Percentiles rank a stretch among this genome's conserved stretches.
phyloP scores from a whole-genome alignment of 2,113 vertebrate genomes.

The Rhinopomastus cyanomelas region DNA sequence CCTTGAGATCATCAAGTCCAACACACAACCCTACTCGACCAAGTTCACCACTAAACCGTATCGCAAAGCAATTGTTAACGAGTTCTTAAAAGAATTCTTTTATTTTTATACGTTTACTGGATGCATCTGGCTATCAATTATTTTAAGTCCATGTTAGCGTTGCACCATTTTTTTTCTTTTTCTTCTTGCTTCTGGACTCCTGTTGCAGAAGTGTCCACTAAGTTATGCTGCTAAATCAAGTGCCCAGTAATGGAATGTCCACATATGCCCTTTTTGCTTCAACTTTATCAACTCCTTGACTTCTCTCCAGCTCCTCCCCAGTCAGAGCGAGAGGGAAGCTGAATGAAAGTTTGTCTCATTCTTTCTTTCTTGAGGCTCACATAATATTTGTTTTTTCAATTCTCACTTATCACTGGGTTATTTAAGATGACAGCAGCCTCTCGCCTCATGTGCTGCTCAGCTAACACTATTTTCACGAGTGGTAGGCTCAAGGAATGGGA shows the following conservation, averaged over 20 bases:
- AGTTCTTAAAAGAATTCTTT: too few species aligned
- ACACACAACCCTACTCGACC: too few species aligned
- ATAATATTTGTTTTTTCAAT: conserved; percentile 7
- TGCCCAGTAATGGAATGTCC: not conserved
- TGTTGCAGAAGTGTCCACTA: not conserved
- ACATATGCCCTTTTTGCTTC: not conserved
- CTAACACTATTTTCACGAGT: not conserved
- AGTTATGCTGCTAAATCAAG: not conserved
- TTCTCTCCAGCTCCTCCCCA: not conserved
- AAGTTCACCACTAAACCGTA: too few species aligned
- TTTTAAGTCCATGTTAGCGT: not conserved
- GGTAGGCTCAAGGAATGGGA: not conserved
- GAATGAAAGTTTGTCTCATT: not conserved
- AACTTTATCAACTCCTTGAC: not conserved
- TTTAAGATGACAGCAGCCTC: not conserved
- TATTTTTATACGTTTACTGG: too few species aligned
- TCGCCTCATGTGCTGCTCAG: not conserved
- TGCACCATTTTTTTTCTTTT: too few species aligned
- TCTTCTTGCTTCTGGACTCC: not conserved
- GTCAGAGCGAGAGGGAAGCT: not conserved
- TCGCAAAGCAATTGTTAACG: too few species aligned
- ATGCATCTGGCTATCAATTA: not conserved
- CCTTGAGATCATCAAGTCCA: too few species aligned
- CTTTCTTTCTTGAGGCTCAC: not conserved
- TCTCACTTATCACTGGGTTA: not conserved